These are phyloP conservation scores for Selenia dentaria DNA, from an alignment of 2,888 invertebrate genomes.

Conservation along the genomic window DNA sequence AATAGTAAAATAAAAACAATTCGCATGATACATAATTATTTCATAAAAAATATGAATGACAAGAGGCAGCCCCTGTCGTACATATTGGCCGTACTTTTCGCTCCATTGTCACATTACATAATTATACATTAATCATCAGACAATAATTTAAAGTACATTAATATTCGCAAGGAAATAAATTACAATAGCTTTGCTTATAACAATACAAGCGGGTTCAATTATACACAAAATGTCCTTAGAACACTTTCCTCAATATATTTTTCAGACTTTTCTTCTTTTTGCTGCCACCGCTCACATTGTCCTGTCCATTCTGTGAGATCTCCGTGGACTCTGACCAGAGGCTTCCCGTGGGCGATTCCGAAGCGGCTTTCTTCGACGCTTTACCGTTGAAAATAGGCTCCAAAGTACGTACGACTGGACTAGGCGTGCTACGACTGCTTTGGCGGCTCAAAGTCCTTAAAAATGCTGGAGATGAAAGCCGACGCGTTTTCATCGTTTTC, in stretches of 20 bases:
- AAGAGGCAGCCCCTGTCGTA: too few species aligned
- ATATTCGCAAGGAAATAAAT: conserved; percentile 73
- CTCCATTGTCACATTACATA: conserved; percentile 12
- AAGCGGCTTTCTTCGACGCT: conserved; percentile 61
- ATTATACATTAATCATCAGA: conserved; percentile 39
- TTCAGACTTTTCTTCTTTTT: conserved; percentile 89
- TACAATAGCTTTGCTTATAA: conserved; percentile 59
- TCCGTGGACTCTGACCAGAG: conserved; percentile 79
- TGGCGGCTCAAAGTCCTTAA: conserved; percentile 83
- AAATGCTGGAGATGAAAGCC: conserved; percentile 85
- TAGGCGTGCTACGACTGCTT: conserved; percentile 71
- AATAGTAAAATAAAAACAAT: too few species aligned
- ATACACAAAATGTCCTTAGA: conserved; percentile 74
- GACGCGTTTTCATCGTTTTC: conserved; percentile 79
- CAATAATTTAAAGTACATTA: conserved; percentile 59
- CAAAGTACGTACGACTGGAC: conserved; percentile 59
- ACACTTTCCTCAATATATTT: conserved; percentile 92
- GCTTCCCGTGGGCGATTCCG: conserved; percentile 75
- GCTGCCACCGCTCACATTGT: conserved; percentile 52
- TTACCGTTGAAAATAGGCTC: conserved; percentile 72
- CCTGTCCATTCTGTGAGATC: conserved; percentile 66
- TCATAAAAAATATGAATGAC: too few species aligned
- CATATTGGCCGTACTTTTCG: neutral
- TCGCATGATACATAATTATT: too few species aligned
- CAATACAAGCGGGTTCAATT: conserved; percentile 37